These are phyloP conservation scores for Staurois parvus DNA, from an alignment of 2,797 vertebrate species.

Conservation along the genomic window DNA sequence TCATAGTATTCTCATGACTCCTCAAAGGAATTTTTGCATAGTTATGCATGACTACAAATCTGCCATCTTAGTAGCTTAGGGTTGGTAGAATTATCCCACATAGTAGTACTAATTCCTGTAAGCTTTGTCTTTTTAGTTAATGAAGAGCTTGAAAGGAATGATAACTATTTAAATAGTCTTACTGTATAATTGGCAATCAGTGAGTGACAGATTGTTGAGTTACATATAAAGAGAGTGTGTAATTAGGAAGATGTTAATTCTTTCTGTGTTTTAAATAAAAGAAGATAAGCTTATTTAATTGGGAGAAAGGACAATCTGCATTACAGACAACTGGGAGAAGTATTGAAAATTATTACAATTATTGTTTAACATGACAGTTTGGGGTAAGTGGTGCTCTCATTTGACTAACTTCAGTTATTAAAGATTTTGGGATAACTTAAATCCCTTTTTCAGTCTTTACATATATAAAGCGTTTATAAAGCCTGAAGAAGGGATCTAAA, in stretches of 20 bases:
- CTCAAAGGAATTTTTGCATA: not conserved
- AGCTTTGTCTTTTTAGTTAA: not conserved
- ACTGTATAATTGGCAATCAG: conserved; percentile 26
- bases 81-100: not conserved
- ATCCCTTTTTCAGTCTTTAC: too few species aligned
- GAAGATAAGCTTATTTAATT: not conserved
- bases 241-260: conserved; percentile 11
- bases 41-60: not conserved
- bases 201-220: conserved; percentile 13
- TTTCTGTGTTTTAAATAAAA: conserved; percentile 1
- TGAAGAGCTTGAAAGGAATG: conserved; percentile 13
- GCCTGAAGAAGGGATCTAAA: too few species aligned
- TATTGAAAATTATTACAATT: too few species aligned
- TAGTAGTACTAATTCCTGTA: not conserved
- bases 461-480: too few species aligned
- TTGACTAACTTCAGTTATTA: too few species aligned
- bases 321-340: conserved; percentile 9
- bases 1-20: not conserved
- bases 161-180: not conserved
- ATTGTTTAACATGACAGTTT: too few species aligned
- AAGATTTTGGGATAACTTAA: too few species aligned
- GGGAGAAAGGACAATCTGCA: not conserved
- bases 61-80: not conserved
- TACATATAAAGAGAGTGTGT: conserved; percentile 20
- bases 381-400: too few species aligned